Evolutionary conservation across 2,888 invertebrate species (phyloP), one percentile per base, ranked within the genome.

Genomic region (Autographa pulchrina): DNA sequence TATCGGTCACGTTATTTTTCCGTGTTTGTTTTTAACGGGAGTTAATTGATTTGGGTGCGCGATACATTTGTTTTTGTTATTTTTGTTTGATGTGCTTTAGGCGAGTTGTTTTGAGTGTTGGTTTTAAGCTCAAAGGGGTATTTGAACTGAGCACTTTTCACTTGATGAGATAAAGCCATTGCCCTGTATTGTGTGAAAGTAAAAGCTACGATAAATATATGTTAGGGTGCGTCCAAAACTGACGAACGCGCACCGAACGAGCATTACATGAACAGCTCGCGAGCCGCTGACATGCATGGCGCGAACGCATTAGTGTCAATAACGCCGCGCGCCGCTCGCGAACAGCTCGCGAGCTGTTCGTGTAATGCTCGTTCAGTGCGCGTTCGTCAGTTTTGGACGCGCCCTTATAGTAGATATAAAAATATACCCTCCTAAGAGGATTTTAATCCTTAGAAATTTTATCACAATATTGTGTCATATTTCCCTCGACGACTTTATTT

Each of bases 1-100:
- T 62, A 43, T 41, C 43, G 43, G 32, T n/a, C 59, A 32, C 59
- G 32, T 32, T n/a, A 31, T 31, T 31, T 14, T 56, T 56, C 56
- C 20, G 56, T 31, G 16, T 56, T 56, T 56, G 25, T 56, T 25
- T 54, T 56, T 13, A 11, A 4, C 20, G 54, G 13, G 54, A 13
- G 3, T 56, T 25, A 20, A 25, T 56, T 25, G 13, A 54, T 48
- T 48, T 16, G n/a, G 7, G 48, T 48, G 48, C 16, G 18, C 48
- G 48, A n/a, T 48, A 48, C 48, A n/a, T 16, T 48, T 43, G 43
- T n/a, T 48, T 48, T 48, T 48, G 48, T 48, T 48, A 5, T n/a
- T 48, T n/a, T 48, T n/a, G n/a, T 48, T 48, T n/a, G 48, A 7
- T 0, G n/a, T 48, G 48, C 5, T 48, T 48, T 48, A 48, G n/a